These are phyloP conservation scores for Hanleya hanleyi DNA, from an alignment of 2,888 invertebrate species.

Conservation along the genomic window DNA sequence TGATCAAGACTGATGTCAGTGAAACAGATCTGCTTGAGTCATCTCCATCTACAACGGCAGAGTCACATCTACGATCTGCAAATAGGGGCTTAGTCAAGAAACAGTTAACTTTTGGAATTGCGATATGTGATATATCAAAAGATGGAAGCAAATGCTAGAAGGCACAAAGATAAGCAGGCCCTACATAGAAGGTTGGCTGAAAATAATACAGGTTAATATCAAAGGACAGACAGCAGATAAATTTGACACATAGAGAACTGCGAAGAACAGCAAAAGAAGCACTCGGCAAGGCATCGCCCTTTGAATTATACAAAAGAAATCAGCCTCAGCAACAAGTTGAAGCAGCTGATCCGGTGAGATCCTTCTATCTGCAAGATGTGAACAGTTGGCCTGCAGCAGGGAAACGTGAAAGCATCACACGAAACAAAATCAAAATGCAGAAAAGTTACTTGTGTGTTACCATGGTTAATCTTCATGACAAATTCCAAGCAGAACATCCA, in stretches of 20 bases:
- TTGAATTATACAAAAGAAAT: constrained; percentile 10
- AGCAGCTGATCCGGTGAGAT: constrained; percentile 2
- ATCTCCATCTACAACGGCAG: constrained; percentile 3
- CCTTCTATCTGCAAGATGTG: constrained; percentile 30
- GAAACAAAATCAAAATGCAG: constrained; percentile 34
- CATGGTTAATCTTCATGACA: constrained; percentile 30
- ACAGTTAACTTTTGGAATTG: constrained; percentile 16
- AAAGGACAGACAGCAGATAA: constrained; percentile 3
- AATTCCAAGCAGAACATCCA: constrained; percentile 28
- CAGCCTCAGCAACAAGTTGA: background rate
- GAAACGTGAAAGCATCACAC: constrained; percentile 29
- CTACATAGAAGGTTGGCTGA: constrained; percentile 8
- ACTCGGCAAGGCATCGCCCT: background rate
- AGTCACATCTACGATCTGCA: background rate
- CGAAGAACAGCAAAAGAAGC: background rate
- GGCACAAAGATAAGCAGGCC: constrained; percentile 12
- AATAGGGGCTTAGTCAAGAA: background rate
- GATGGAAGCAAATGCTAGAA: background rate
- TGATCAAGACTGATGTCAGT: background rate
- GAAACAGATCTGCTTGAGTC: background rate
- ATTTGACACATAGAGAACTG: constrained; percentile 7
- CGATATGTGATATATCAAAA: background rate
- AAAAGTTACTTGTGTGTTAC: constrained; percentile 32
- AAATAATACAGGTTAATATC: constrained; percentile 3
- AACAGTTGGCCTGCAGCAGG: constrained; percentile 37